Evolutionary conservation across 2,888 invertebrate genomes (phyloP).

Genomic region (Hedychridium roseum): DNA sequence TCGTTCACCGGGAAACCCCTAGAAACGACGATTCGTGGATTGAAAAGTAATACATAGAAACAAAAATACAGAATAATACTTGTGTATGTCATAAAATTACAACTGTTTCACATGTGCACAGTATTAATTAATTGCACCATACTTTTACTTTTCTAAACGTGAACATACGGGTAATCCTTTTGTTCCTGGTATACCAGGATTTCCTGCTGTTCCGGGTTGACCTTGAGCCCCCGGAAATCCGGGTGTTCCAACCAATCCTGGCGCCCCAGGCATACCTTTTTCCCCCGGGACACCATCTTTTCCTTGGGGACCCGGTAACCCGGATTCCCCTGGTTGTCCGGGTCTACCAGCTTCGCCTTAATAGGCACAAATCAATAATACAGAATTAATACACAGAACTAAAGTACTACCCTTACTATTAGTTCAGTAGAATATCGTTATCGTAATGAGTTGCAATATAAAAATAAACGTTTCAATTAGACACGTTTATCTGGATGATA

Average conservation of each 20-base stretch:
- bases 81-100: too few relatives aligned
- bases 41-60: too few relatives aligned
- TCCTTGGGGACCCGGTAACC: slow-evolving; percentile 78
- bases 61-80: too few relatives aligned
- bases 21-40: too few relatives aligned
- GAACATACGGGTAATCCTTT: slow-evolving; percentile 76
- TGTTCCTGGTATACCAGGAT: slow-evolving; percentile 75
- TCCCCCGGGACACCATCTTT: slow-evolving; percentile 84
- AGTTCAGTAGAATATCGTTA: too few relatives aligned
- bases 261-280: slow-evolving; percentile 78
- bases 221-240: slow-evolving; percentile 87
- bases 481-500: too few relatives aligned
- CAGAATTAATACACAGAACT: not conserved
- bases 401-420: not conserved
- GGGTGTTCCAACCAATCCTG: slow-evolving; percentile 78
- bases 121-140: too few relatives aligned
- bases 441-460: too few relatives aligned
- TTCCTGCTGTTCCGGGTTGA: slow-evolving; percentile 77
- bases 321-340: slow-evolving; percentile 79
- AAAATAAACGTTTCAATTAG: too few relatives aligned
- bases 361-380: slow-evolving; percentile 15
- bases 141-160: too few relatives aligned
- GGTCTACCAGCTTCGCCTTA: slow-evolving; percentile 79
- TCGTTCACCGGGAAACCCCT: slow-evolving; percentile 81
- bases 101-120: too few relatives aligned